Evolutionary conservation across 2,113 vertebrate species (phyloP).

Genomic region (Syngnathoides biaculeatus): DNA sequence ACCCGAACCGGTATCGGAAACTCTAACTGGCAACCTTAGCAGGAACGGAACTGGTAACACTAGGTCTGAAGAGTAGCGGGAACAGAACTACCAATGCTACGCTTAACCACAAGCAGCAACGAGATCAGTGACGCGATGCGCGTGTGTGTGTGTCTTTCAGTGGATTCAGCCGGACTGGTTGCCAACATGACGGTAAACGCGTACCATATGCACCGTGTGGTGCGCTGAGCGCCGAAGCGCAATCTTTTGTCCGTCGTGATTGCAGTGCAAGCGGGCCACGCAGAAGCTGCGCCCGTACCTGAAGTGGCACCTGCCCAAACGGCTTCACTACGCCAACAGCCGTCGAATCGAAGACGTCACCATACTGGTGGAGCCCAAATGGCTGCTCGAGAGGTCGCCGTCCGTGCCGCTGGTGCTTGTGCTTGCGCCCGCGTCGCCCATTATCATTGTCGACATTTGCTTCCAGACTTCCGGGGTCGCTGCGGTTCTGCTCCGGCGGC

Average conservation of each 20-base stretch:
- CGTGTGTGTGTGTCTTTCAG: constrained; percentile 32
- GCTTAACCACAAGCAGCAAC: background rate
- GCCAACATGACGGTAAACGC: constrained; percentile 71
- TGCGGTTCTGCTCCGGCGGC: constrained; percentile 66
- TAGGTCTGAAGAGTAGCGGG: too few relatives aligned
- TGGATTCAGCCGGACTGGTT: constrained; percentile 65
- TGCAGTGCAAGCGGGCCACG: constrained; percentile 64
- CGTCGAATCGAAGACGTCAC: constrained; percentile 73
- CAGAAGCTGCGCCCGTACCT: constrained; percentile 72
- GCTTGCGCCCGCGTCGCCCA: background rate
- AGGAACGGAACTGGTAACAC: too few relatives aligned
- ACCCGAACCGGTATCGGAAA: too few relatives aligned
- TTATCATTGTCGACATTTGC: background rate
- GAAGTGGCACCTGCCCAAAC: constrained; percentile 73
- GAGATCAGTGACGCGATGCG: background rate
- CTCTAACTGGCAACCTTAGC: too few relatives aligned
- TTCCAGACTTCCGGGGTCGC: constrained; percentile 55
- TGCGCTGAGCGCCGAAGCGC: background rate
- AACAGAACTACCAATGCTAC: too few relatives aligned
- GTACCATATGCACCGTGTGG: background rate
- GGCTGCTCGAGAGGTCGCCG: constrained; percentile 74
- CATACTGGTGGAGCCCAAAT: constrained; percentile 64
- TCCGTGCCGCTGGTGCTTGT: background rate
- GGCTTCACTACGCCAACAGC: constrained; percentile 75
- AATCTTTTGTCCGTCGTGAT: background rate